Base-by-base conservation (phyloP, 2,888 invertebrate genomes). In the Incurvaria masculella region DNA sequence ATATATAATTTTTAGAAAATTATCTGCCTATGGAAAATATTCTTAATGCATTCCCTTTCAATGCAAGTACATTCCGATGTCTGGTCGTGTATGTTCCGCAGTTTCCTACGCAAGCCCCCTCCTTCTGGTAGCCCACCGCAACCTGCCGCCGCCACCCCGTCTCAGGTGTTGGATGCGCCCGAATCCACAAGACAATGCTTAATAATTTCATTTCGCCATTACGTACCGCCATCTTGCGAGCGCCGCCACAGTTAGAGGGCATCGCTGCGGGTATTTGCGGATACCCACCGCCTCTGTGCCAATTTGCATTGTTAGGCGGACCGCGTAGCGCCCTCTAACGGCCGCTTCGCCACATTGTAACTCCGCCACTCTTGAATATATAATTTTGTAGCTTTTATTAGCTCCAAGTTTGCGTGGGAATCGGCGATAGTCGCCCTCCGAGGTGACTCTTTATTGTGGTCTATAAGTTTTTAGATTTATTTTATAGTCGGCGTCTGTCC, bases 381-480 rank as follows among this genome's bases (percentile, higher is more conserved):
- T 78, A 76, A 78, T 78, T 76, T 74, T 72, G 76, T 74, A 73
- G 78, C 75, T 76, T 75, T 75, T 75, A 75, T 75, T 78, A 78
- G 72, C 72, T 69, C 68, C 71, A 68, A 72, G 65, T 73, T 76
- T 73, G 78, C 78, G 76, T 78, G 78, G 78, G 76, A 78, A 78
- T 75, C 65, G 70, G 63, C 68, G 73, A 71, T 76, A 19, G 27
- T 44, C 71, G 73, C 72, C 72, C 73, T 71, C 72, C 68, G 72
- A 69, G 63, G 70, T 65, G 70, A 69, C 71, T 69, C 68, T 73
- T 73, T 74, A 73, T 72, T 74, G 72, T 72, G 57, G 67, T 72
- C 71, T 69, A 74, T 75, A 75, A 76, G 72, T 70, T 67, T 66
- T 68, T 74, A 74, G 76, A 76, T 74, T 75, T 75, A 74, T 75